Percentiles rank a stretch among this genome's conserved stretches.
Conservation (phyloP, 2,797 vertebrate genomes). For the Mionectes olivaceus region DNA sequence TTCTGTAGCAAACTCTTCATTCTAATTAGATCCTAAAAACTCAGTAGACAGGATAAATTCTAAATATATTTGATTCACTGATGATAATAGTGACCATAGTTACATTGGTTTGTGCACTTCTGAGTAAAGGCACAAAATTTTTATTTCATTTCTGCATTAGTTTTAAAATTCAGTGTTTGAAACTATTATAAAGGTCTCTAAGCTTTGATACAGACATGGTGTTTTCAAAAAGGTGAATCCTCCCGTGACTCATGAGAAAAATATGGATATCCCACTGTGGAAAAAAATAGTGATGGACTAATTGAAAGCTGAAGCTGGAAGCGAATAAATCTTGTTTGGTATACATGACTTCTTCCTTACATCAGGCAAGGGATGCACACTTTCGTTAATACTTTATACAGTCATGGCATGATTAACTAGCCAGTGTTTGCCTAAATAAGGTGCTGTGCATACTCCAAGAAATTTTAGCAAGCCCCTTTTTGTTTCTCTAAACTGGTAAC, state of each 20-base stretch:
- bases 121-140: neutral
- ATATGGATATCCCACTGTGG: neutral
- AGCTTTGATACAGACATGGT: neutral
- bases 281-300: conserved; percentile 7
- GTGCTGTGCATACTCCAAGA: neutral
- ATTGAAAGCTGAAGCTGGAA: neutral
- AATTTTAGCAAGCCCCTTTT: neutral
- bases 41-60: neutral
- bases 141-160: neutral
- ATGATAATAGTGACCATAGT: neutral
- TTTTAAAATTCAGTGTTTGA: neutral
- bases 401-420: neutral
- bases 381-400: neutral
- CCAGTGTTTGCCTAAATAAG: neutral
- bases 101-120: neutral
- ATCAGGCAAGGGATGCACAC: neutral
- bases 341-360: neutral
- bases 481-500: neutral
- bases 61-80: neutral
- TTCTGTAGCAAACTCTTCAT: neutral
- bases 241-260: conserved; percentile 5
- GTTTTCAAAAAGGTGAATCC: neutral
- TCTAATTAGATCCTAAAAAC: neutral
- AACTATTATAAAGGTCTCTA: neutral
- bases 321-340: neutral